phyloP scores from a whole-genome alignment of 2,888 invertebrate genomes.

The Ptilodon capucinus region DNA sequence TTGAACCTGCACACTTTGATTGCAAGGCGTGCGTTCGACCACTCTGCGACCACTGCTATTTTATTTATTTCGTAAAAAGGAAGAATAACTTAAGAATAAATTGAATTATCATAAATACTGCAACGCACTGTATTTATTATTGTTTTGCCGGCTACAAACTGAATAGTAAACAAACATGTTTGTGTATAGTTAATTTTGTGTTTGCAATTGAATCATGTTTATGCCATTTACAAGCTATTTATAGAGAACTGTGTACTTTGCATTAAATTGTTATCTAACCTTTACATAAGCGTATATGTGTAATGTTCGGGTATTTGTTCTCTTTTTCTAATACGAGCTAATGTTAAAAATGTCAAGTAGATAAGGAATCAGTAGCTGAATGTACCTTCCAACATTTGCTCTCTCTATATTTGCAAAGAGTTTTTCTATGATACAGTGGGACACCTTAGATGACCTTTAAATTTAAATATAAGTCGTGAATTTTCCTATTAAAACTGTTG shows the following conservation, averaged over 20 bases:
- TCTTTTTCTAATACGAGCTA: neutral
- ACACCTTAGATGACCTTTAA: too few relatives aligned
- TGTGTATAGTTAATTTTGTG: slow-evolving; percentile 4
- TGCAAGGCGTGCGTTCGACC: too few relatives aligned
- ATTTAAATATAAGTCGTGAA: too few relatives aligned
- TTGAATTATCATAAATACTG: neutral
- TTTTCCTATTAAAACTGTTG: too few relatives aligned
- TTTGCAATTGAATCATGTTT: slow-evolving; percentile 1
- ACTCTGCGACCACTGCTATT: too few relatives aligned
- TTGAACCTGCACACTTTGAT: too few relatives aligned
- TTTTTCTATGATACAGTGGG: too few relatives aligned
- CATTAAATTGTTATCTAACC: neutral
- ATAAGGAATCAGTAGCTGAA: neutral
- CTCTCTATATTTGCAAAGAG: too few relatives aligned
- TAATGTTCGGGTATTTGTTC: neutral
- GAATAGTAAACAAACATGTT: slow-evolving; percentile 22
- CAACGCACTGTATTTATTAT: neutral
- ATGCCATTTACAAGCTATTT: neutral
- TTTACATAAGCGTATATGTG: neutral
- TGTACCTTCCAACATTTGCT: neutral
- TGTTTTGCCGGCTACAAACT: neutral
- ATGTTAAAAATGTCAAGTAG: neutral
- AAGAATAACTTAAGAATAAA: too few relatives aligned
- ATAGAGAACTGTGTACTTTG: neutral
- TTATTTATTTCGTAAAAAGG: too few relatives aligned